Evolutionary conservation across 2,113 vertebrate species (phyloP).

Genomic region (Percina caprodes): DNA sequence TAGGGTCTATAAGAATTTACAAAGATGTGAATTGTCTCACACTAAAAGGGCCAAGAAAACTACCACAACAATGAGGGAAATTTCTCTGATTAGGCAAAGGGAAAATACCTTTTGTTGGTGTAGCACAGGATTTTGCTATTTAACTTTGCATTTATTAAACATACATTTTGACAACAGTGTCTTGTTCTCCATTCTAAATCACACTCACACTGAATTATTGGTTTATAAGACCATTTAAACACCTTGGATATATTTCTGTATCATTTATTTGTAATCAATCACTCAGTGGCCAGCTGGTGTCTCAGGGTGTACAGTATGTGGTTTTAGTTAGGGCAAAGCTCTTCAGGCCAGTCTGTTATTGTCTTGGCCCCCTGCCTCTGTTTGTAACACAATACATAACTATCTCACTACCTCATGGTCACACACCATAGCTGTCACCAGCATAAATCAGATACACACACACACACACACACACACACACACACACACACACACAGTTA

Average conservation of each 20-base stretch:
- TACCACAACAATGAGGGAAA: too few species aligned
- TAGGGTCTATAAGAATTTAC: too few species aligned
- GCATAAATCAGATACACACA: slow-evolving; percentile 50
- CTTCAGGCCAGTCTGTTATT: slow-evolving; percentile 27
- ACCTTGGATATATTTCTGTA: background rate
- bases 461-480: slow-evolving; percentile 13
- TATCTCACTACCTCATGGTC: slow-evolving; percentile 71
- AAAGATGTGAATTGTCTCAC: too few species aligned
- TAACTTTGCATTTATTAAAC: background rate
- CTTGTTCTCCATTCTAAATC: background rate
- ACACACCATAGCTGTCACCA: slow-evolving; percentile 81
- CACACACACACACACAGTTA: background rate
- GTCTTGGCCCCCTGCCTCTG: slow-evolving; percentile 39
- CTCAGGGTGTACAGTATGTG: background rate
- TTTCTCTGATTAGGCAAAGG: too few species aligned
- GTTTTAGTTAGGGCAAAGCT: slow-evolving; percentile 21
- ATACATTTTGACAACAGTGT: background rate
- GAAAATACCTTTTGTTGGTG: too few species aligned
- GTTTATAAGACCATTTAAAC: background rate
- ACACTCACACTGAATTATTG: background rate
- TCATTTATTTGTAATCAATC: background rate
- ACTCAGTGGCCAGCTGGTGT: background rate
- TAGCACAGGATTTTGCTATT: too few species aligned
- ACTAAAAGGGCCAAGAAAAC: too few species aligned
- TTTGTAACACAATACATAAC: slow-evolving; percentile 69